A percentile compares a stretch with the other conserved stretches of the same genome.
phyloP scores from a whole-genome alignment of 2,797 vertebrate genomes.

The Atherinosoma microstoma region DNA sequence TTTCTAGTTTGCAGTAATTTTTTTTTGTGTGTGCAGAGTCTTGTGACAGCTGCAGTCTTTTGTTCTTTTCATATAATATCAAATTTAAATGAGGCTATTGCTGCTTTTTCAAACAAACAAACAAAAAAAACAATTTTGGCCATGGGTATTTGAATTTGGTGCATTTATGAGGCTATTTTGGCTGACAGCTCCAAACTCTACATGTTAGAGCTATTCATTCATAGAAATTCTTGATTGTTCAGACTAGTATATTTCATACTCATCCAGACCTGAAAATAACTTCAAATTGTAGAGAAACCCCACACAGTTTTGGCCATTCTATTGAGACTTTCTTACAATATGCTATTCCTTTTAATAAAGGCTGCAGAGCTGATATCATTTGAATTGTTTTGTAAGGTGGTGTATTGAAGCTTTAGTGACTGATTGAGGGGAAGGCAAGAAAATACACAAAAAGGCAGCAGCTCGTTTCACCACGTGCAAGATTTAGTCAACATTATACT shows the following conservation, averaged over 20 bases:
- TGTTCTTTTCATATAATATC: neutral
- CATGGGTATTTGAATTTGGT: no score
- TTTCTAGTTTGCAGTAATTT: neutral
- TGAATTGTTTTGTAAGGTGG: neutral
- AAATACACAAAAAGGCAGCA: constrained; percentile 2
- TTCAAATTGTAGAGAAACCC: neutral
- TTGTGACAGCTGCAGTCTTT: neutral
- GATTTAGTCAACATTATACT: neutral
- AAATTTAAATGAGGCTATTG: neutral
- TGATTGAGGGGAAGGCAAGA: neutral
- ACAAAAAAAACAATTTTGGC: neutral
- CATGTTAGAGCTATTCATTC: neutral
- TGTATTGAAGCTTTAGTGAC: neutral
- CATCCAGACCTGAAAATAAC: neutral
- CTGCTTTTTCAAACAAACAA: no score
- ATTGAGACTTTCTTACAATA: neutral
- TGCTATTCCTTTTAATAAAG: neutral
- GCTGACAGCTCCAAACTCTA: neutral
- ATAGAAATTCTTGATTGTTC: no score
- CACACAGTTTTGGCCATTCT: neutral
- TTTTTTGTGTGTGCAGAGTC: neutral
- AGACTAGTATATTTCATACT: no score
- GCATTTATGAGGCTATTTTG: neutral
- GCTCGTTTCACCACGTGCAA: neutral
- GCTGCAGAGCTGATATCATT: neutral